Conservation (phyloP, 2,797 vertebrate species). For the Streptopelia turtur region DNA sequence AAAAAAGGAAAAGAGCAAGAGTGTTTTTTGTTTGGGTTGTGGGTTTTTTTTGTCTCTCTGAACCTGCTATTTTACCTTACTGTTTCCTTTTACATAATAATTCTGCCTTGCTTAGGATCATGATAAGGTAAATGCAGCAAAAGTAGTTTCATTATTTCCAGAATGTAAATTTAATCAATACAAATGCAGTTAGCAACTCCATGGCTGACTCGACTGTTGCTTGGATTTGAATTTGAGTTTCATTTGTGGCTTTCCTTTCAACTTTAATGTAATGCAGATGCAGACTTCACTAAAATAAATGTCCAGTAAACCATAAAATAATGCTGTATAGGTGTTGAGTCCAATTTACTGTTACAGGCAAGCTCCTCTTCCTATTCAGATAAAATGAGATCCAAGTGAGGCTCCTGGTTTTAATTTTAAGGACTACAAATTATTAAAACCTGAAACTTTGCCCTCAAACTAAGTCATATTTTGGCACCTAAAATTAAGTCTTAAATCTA, state of each 20-base stretch:
- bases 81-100: slow-evolving; percentile 23
- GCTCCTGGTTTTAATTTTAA: slow-evolving; percentile 44
- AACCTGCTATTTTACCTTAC: slow-evolving; percentile 67
- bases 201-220: slow-evolving; percentile 71
- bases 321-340: slow-evolving; percentile 56
- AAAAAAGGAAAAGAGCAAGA: background rate
- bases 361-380: slow-evolving; percentile 11
- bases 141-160: slow-evolving; percentile 66
- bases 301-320: slow-evolving; percentile 67
- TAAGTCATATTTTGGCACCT: slow-evolving; percentile 25
- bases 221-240: slow-evolving; percentile 70
- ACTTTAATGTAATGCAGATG: slow-evolving; percentile 68
- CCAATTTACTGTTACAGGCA: slow-evolving; percentile 38
- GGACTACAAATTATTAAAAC: background rate
- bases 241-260: slow-evolving; percentile 62
- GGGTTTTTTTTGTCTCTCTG: slow-evolving; percentile 25
- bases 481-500: slow-evolving; percentile 2
- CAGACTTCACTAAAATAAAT: slow-evolving; percentile 51
- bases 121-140: slow-evolving; percentile 64
- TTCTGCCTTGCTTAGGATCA: slow-evolving; percentile 60
- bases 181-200: slow-evolving; percentile 74
- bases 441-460: slow-evolving; percentile 24
- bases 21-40: slow-evolving; percentile 3
- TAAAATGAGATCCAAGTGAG: slow-evolving; percentile 4
- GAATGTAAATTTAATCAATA: slow-evolving; percentile 77